Evolutionary conservation across 2,888 invertebrate species (phyloP), one percentile per base, ranked within the genome.

Genomic region (Clitarchus hookeri): DNA sequence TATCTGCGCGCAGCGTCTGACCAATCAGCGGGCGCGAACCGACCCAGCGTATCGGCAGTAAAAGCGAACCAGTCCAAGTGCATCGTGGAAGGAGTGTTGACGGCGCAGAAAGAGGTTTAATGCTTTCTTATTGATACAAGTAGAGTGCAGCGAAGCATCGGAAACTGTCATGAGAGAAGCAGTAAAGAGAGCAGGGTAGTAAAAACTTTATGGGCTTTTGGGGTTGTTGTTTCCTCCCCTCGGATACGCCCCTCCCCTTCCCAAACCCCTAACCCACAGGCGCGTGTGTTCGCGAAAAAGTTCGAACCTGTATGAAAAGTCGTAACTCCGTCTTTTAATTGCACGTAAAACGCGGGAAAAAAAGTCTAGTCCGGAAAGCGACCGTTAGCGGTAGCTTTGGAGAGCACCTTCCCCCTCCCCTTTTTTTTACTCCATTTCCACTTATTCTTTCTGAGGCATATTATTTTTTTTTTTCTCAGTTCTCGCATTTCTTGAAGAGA

Each of bases 21-120:
- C 65, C 65, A 65, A 65, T 65, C 65, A n/a, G 16, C 65, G 65
- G 23, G 8, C 65, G 19, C 65, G 65, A 19, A 65, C 8, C 65
- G 11, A 19, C 23, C 23, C n/a, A 23, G 65, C 65, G n/a, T 65
- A 19, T 23, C 65, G 65, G 65, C 65, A 16, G 65, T 65, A 65
- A 65, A 65, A 19, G 13, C 23, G 8, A 19, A 8, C 65, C 65
- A n/a, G 65, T n/a, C 65, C 65, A 19, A 65, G 65, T 65, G 65
- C 65, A 65, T n/a, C 65, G 65, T n/a, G 19, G 65, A 19, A n/a
- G 65, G 65, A 8, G 65, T n/a, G 65, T n/a, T n/a, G 65, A 65
- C 65, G 65, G 65, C 65, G 65, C 65, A 65, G 65, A 65, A 65
- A 65, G 65, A 65, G 65, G 65, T 65, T 65, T 65, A 65, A 65